A percentile compares a stretch with the other conserved stretches of the same genome.
phyloP scores from a whole-genome alignment of 2,797 vertebrate genomes.

The Takifugu rubripes region DNA sequence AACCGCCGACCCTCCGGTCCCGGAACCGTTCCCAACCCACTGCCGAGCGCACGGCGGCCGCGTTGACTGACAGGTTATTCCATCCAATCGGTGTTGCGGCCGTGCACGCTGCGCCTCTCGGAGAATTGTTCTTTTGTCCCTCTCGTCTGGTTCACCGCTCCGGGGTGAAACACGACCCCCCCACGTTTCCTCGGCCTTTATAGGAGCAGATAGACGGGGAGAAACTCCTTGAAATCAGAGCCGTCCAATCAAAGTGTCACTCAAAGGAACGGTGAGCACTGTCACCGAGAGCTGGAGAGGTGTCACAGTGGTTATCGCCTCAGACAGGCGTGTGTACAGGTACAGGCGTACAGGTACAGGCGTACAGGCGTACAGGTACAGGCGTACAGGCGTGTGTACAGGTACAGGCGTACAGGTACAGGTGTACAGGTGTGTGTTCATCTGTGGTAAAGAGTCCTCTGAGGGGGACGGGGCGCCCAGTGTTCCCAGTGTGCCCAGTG shows the following conservation, averaged over 20 bases:
- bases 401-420: constrained; percentile 23
- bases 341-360: constrained; percentile 19
- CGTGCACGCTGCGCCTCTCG: constrained; percentile 50
- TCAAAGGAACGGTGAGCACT: constrained; percentile 53
- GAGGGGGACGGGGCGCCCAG: constrained; percentile 32
- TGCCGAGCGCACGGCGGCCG: constrained; percentile 29
- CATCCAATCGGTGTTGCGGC: constrained; percentile 56
- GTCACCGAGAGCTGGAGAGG: constrained; percentile 66
- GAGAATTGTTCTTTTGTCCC: constrained; percentile 67
- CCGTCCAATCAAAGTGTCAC: constrained; percentile 68
- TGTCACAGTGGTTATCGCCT: constrained; percentile 60
- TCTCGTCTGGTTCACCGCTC: constrained; percentile 58
- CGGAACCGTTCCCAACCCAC: constrained; percentile 22
- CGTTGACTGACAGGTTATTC: constrained; percentile 57
- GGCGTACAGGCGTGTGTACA: constrained; percentile 20
- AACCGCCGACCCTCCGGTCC: constrained; percentile 23
- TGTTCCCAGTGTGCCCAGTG: constrained; percentile 42
- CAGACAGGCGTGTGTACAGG: constrained; percentile 37
- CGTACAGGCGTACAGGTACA: constrained; percentile 31
- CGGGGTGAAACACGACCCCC: constrained; percentile 58
- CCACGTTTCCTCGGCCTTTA: constrained; percentile 51
- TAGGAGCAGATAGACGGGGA: constrained; percentile 51
- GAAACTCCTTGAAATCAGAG: constrained; percentile 72
- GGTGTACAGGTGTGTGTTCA: constrained; percentile 11
- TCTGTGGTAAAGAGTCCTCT: neutral